Conservation (phyloP, 2,113 vertebrate genomes). For the Melanotaenia duboulayi region DNA sequence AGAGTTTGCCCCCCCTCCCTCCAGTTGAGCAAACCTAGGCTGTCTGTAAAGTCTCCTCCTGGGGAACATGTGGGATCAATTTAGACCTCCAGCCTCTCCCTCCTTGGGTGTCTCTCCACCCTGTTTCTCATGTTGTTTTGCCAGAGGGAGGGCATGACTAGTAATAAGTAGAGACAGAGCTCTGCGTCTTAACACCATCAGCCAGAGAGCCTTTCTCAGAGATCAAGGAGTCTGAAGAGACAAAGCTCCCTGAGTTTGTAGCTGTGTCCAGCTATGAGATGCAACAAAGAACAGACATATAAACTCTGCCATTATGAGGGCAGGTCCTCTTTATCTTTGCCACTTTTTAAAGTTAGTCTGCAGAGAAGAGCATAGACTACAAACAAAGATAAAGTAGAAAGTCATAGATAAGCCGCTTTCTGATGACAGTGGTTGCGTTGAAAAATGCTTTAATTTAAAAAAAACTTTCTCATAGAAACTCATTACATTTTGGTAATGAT, state of each 20-base stretch:
- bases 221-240: conserved; percentile 14
- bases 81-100: conserved; percentile 78
- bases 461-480: too few species aligned
- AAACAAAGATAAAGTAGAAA: background rate
- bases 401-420: background rate
- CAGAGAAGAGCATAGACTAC: conserved; percentile 17
- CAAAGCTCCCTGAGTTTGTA: conserved; percentile 16
- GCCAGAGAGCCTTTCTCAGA: conserved; percentile 34
- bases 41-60: conserved; percentile 62
- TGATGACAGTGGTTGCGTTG: too few species aligned
- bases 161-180: conserved; percentile 72
- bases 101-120: conserved; percentile 75
- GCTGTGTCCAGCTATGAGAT: conserved; percentile 21
- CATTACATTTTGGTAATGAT: too few species aligned
- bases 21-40: conserved; percentile 23
- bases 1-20: conserved; percentile 42
- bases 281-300: conserved; percentile 16
- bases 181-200: conserved; percentile 31
- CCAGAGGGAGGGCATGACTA: conserved; percentile 61
- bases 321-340: conserved; percentile 26
- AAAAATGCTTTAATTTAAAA: too few species aligned
- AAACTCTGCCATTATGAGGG: conserved; percentile 26
- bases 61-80: conserved; percentile 83
- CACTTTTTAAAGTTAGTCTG: conserved; percentile 29
- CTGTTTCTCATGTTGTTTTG: conserved; percentile 71